Evolutionary conservation across 2,113 vertebrate species (phyloP).

Genomic region (Vidua chalybeata): DNA sequence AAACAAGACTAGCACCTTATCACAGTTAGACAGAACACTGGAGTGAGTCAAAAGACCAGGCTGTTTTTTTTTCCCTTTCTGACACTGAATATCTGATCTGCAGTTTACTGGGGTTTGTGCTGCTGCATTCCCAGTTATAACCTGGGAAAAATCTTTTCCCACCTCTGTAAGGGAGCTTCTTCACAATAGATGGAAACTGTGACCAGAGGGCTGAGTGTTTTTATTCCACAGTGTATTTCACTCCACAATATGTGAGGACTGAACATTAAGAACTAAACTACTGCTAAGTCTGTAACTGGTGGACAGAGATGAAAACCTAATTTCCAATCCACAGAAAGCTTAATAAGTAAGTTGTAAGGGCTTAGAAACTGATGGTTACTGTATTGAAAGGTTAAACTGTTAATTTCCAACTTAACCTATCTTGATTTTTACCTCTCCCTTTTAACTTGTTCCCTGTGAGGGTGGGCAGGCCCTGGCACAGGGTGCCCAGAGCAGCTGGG

Average conservation of each 20-base stretch:
- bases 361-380: not conserved
- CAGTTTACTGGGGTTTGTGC: not conserved
- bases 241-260: not conserved
- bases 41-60: not conserved
- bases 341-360: not conserved
- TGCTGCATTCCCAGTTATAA: not conserved
- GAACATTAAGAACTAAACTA: not conserved
- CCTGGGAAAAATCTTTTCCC: not conserved
- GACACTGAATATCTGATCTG: not conserved
- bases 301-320: not conserved
- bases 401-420: not conserved
- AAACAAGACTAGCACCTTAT: constrained; percentile 1
- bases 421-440: not conserved
- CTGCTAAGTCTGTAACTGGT: not conserved
- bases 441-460: accelerated
- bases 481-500: not conserved
- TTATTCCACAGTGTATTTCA: not conserved
- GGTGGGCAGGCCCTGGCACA: not conserved
- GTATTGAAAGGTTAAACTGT: not conserved
- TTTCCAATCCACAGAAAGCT: not conserved
- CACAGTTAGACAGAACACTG: not conserved
- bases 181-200: not conserved
- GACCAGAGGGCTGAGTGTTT: not conserved
- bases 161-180: not conserved
- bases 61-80: not conserved